These are phyloP conservation scores for Esperia sulphurella DNA, from an alignment of 2,888 invertebrate genomes.

Conservation along the genomic window DNA sequence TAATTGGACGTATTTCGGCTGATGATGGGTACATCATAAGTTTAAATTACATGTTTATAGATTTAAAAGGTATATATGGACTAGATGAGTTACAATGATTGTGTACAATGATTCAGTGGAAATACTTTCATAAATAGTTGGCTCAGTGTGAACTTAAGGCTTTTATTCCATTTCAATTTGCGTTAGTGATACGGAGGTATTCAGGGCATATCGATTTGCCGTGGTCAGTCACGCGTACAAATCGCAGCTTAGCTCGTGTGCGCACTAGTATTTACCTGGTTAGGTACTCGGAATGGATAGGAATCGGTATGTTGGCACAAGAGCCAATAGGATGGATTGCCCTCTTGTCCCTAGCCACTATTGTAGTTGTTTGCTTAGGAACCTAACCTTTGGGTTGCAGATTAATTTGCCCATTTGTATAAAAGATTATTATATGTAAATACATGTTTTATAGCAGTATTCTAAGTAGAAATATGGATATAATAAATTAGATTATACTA, in stretches of 20 bases:
- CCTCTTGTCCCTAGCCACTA: constrained; percentile 9
- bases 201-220: too few species aligned
- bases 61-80: too few species aligned
- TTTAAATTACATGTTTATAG: too few species aligned
- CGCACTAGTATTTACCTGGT: constrained; percentile 9
- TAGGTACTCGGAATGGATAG: constrained; percentile 3
- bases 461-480: too few species aligned
- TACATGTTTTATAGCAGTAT: constrained; percentile 1
- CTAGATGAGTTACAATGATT: too few species aligned
- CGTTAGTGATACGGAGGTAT: too few species aligned
- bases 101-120: background rate
- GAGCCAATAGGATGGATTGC: constrained; percentile 16
- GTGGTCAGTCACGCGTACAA: background rate
- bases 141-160: background rate
- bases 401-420: constrained; percentile 10
- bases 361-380: constrained; percentile 20
- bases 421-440: constrained; percentile 10
- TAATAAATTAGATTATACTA: too few species aligned
- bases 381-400: constrained; percentile 6
- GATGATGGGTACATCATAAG: too few species aligned
- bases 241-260: background rate
- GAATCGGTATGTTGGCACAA: constrained; percentile 10
- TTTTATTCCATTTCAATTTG: background rate
- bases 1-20: too few species aligned
- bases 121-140: background rate